These are phyloP conservation scores for Lumbricus terrestris DNA, from an alignment of 2,888 invertebrate species.

Conservation along the genomic window DNA sequence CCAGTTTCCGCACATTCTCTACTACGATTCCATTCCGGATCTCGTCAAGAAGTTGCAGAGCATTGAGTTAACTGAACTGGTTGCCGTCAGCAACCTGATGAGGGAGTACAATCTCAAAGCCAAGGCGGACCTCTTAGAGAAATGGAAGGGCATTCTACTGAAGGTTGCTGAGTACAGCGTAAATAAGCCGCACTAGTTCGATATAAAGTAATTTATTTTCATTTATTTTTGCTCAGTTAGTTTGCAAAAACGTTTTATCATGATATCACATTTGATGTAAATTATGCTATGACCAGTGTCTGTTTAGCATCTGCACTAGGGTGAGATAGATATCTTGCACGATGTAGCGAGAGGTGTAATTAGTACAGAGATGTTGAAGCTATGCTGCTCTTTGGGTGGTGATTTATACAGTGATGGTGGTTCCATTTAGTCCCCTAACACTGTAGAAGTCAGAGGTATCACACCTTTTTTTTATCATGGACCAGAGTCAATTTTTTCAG, in stretches of 20 bases:
- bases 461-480: too few relatives aligned
- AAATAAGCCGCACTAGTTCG: slow-evolving; percentile 22
- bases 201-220: background rate
- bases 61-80: slow-evolving; percentile 4
- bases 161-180: slow-evolving; percentile 21
- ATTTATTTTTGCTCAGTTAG: background rate
- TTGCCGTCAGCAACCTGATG: slow-evolving; percentile 30
- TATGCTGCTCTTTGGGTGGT: background rate
- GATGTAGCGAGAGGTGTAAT: background rate
- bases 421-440: too few relatives aligned
- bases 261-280: background rate
- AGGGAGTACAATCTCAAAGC: slow-evolving; percentile 25
- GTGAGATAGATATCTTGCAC: background rate
- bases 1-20: slow-evolving; percentile 29
- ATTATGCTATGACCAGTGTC: too few relatives aligned
- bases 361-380: background rate
- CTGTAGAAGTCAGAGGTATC: too few relatives aligned
- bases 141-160: slow-evolving; percentile 29
- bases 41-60: slow-evolving; percentile 29
- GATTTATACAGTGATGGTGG: background rate
- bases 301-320: background rate
- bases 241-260: background rate
- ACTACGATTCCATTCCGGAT: slow-evolving; percentile 32
- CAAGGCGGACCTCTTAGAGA: slow-evolving; percentile 24
- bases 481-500: too few relatives aligned